Evolutionary conservation across 2,888 invertebrate genomes (phyloP), one percentile per base, ranked within the genome.

Genomic region (Physocephala rufipes): DNA sequence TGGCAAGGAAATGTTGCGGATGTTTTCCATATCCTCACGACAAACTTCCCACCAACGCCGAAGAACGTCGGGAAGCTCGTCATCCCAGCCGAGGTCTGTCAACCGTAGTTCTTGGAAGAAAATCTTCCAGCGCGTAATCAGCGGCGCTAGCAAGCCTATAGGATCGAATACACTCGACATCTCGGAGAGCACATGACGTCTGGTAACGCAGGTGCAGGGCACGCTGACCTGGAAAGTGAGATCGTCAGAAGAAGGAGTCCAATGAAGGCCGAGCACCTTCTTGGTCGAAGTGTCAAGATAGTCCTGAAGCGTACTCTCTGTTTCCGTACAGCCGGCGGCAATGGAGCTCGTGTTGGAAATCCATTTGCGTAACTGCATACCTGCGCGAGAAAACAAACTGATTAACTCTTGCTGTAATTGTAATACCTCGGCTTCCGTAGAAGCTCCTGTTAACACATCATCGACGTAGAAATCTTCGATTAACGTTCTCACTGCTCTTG

Each of bases 41-140:
- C 65, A 69, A 2, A n/a, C 28, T 1, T 3, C 12, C 69, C 70
- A 73, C 55, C 62, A 19, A 0, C 43, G 5, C 19, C 15, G 62
- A 9, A 71, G 2, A 2, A 62, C 13, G 1, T 36, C 16, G 13
- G 73, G 75, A 28, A 74, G 53, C 13, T 58, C 53, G 16, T 75
- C 74, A 43, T 74, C 74, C 76, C 74, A 74, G 2, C 19, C n/a
- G 3, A 76, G 43, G 5, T 70, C 73, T 2, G 73, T 43, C 74
- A 73, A n/a, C n/a, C n/a, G n/a, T n/a, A n/a, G n/a, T n/a, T n/a
- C n/a, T n/a, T n/a, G n/a, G n/a, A n/a, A n/a, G n/a, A n/a, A n/a
- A n/a, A n/a, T n/a, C n/a, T n/a, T n/a, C n/a, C n/a, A n/a, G n/a
- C n/a, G n/a, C n/a, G 74, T 15, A 74, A 55, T 26, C 75, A 66